A percentile compares a stretch with the other conserved stretches of the same genome.
Conservation (phyloP, 1,140 invertebrate genomes). For the Danaus melanippus region DNA sequence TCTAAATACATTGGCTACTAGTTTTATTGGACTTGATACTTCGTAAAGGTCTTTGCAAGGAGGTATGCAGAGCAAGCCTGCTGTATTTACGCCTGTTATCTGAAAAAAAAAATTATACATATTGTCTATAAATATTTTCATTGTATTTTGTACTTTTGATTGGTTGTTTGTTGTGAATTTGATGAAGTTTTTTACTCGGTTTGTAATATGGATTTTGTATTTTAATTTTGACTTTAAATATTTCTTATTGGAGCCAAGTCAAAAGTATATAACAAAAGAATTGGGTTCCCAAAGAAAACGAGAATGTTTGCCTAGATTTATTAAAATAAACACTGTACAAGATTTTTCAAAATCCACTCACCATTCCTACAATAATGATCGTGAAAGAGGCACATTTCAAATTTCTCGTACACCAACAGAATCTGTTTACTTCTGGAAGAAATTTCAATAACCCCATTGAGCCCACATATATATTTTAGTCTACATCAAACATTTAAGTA, state of each 20-base stretch:
- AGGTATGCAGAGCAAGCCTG: slow-evolving; percentile 20
- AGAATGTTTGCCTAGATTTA: too few species aligned
- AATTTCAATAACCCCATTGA: slow-evolving; percentile 26
- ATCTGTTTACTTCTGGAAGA: slow-evolving; percentile 29
- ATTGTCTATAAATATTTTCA: too few species aligned
- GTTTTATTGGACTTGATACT: slow-evolving; percentile 4
- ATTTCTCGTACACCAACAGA: slow-evolving; percentile 35
- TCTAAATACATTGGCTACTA: slow-evolving; percentile 17
- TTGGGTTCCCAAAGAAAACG: too few species aligned
- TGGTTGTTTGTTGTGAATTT: too few species aligned
- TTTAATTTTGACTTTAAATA: neutral
- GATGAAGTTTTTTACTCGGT: too few species aligned
- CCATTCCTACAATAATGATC: slow-evolving; percentile 31
- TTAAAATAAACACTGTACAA: too few species aligned
- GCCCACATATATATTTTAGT: slow-evolving; percentile 7
- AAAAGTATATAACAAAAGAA: neutral
- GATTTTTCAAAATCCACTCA: slow-evolving; percentile 13
- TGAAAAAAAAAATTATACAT: slow-evolving; percentile 11
- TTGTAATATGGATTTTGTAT: neutral
- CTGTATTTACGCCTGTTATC: slow-evolving; percentile 21
- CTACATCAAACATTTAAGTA: slow-evolving; percentile 10
- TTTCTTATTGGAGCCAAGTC: slow-evolving; percentile 3
- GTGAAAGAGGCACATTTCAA: slow-evolving; percentile 31
- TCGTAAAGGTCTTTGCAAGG: slow-evolving; percentile 22
- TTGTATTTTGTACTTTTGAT: too few species aligned